Evolutionary conservation across 2,888 invertebrate species (phyloP).

Genomic region (Drosophila quinaria): DNA sequence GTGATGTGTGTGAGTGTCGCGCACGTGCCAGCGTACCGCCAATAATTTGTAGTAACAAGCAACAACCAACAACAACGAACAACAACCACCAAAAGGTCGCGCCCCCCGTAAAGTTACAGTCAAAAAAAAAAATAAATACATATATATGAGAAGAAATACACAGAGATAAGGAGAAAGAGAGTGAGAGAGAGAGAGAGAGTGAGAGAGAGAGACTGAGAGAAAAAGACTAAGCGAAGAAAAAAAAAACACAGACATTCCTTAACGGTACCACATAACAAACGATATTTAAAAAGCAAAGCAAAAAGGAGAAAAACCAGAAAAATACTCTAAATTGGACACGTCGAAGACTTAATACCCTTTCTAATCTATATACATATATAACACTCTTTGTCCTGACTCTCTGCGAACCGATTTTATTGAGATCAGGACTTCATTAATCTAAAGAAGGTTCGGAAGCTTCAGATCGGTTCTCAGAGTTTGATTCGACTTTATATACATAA

Average conservation of each 20-base stretch:
- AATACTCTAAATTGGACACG: not conserved
- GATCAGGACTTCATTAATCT: no score
- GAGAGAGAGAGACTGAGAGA: not conserved
- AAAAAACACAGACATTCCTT: slow-evolving; percentile 19
- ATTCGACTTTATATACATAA: no score
- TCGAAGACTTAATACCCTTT: not conserved
- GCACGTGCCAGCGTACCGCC: slow-evolving; percentile 75
- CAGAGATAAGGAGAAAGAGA: not conserved
- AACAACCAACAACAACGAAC: slow-evolving; percentile 29
- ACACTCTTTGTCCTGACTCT: no score
- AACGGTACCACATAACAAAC: slow-evolving; percentile 25
- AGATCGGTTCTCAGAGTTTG: no score
- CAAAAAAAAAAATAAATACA: not conserved
- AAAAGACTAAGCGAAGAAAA: slow-evolving; percentile 9
- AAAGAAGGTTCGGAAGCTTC: no score
- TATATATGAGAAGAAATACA: not conserved
- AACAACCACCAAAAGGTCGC: slow-evolving; percentile 57
- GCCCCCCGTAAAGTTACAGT: not conserved
- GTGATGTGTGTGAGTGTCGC: slow-evolving; percentile 30
- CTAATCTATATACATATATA: no score
- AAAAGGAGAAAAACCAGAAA: slow-evolving; percentile 1
- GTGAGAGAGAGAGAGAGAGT: not conserved
- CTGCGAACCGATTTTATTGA: no score
- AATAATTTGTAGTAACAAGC: slow-evolving; percentile 78
- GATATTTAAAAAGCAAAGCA: slow-evolving; percentile 28